These are phyloP conservation scores for Taurulus bubalis DNA, from an alignment of 2,113 vertebrate genomes.

Conservation along the genomic window DNA sequence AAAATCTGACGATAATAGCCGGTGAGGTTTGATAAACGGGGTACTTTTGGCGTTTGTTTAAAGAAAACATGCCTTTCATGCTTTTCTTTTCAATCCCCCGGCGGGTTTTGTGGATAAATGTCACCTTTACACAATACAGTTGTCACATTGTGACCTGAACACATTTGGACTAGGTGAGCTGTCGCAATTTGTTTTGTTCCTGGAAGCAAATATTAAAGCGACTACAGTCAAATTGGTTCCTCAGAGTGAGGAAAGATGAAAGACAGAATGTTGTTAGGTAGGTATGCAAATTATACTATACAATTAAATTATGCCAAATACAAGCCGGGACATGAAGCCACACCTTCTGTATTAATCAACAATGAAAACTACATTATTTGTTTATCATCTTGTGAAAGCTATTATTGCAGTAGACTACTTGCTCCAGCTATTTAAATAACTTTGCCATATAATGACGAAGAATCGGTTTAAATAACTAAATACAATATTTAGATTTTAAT, in stretches of 20 bases:
- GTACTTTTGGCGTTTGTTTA: neutral
- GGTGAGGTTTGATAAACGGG: neutral
- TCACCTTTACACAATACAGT: no score
- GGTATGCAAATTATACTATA: neutral
- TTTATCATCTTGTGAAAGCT: neutral
- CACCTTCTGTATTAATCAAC: no score
- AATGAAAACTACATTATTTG: no score
- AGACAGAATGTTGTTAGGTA: neutral
- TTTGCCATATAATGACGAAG: neutral
- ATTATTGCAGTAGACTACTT: neutral
- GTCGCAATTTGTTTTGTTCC: neutral
- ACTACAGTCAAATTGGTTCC: slow-evolving; percentile 1
- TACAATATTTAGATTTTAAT: neutral
- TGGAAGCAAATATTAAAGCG: neutral
- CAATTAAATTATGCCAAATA: no score
- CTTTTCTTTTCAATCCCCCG: no score
- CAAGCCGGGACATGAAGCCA: no score
- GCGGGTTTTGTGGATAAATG: neutral
- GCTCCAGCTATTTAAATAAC: neutral
- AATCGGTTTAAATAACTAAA: neutral
- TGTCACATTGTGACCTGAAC: neutral
- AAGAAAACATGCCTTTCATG: neutral
- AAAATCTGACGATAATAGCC: neutral
- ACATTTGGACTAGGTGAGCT: neutral
- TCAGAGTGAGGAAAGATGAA: neutral